Percentiles rank a stretch among this genome's conserved stretches.
These are phyloP conservation scores for Cynodonichthys magdalenae DNA, from an alignment of 2,797 vertebrate species.

Conservation along the genomic window DNA sequence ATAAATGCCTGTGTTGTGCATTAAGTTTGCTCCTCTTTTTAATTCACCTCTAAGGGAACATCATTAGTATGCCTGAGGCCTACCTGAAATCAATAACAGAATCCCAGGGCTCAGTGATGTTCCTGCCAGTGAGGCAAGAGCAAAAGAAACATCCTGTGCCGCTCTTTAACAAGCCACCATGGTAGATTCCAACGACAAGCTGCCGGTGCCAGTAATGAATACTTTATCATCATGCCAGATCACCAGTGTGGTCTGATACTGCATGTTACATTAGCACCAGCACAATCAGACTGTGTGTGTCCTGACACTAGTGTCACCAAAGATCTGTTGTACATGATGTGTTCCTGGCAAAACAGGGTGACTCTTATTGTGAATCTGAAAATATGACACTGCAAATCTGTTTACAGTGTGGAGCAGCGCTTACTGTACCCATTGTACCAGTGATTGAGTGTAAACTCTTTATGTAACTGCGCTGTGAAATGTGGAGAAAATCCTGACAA, in stretches of 20 bases:
- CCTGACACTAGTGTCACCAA: conserved; percentile 45
- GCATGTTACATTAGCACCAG: conserved; percentile 49
- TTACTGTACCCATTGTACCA: conserved; percentile 13
- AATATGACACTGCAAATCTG: conserved; percentile 38
- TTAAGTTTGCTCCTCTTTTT: conserved; percentile 62
- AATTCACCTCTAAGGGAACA: conserved; percentile 62
- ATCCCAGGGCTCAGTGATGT: conserved; percentile 59
- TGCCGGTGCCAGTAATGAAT: conserved; percentile 64
- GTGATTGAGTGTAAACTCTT: neutral
- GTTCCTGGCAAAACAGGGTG: conserved; percentile 49
- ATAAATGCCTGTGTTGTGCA: conserved; percentile 72
- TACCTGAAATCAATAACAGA: conserved; percentile 73
- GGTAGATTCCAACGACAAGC: conserved; percentile 52
- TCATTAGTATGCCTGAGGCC: conserved; percentile 67
- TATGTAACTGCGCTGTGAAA: conserved; percentile 4
- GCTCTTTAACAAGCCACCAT: conserved; percentile 53
- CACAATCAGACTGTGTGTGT: conserved; percentile 47
- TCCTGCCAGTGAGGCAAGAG: conserved; percentile 52
- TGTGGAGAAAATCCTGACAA: neutral
- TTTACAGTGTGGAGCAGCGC: conserved; percentile 4
- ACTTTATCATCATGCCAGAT: conserved; percentile 59
- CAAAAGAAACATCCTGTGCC: conserved; percentile 49
- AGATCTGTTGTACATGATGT: conserved; percentile 37
- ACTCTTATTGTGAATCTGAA: conserved; percentile 33
- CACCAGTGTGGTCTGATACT: conserved; percentile 46